Evolutionary conservation across 2,797 vertebrate genomes (phyloP), one percentile per base, ranked within the genome.

Genomic region (Halcyon leucocephala): DNA sequence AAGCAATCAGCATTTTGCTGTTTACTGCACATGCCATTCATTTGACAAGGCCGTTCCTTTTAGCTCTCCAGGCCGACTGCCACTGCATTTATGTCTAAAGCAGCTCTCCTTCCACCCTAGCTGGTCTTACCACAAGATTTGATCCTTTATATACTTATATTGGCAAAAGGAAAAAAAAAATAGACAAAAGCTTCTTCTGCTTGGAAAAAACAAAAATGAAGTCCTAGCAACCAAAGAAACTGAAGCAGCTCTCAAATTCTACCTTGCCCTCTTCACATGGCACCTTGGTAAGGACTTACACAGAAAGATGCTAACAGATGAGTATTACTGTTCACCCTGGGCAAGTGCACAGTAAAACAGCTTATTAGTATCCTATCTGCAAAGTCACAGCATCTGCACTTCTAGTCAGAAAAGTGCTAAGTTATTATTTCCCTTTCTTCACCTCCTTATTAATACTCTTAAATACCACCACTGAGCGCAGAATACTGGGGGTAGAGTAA

Each of bases 241-340:
- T 29, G 41, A 55, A 87, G 57, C 41, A 73, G 20, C 10, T 84
- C 13, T 41, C 79, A 62, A 73, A 71, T 61, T 48, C 54, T 49
- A 33, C 35, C 15, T 25, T 39, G 26, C 10, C n/a, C 14, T 70
- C 49, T 46, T 51, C 0, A 0, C 29, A 4, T 7, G 19, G 29
- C 9, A 22, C 6, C 31, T 31, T 33, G 39, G 26, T 7, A 52
- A 69, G n/a, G 69, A 62, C 41, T 49, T 41, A 35, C 22, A 41
- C 7, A 46, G 62, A 54, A 44, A 39, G 10, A 39, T 6, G 44
- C 5, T 26, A 77, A 46, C 21, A 46, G 2, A 5, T 16, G 7
- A 69, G 12, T 13, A 31, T 22, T 21, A n/a, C 14, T 74, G 19
- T 29, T 26, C 39, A 54, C 33, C 15, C n/a, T 28, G 44, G 60